Evolutionary conservation across 2,797 vertebrate species (phyloP).

Genomic region (Anomalospiza imberbis): DNA sequence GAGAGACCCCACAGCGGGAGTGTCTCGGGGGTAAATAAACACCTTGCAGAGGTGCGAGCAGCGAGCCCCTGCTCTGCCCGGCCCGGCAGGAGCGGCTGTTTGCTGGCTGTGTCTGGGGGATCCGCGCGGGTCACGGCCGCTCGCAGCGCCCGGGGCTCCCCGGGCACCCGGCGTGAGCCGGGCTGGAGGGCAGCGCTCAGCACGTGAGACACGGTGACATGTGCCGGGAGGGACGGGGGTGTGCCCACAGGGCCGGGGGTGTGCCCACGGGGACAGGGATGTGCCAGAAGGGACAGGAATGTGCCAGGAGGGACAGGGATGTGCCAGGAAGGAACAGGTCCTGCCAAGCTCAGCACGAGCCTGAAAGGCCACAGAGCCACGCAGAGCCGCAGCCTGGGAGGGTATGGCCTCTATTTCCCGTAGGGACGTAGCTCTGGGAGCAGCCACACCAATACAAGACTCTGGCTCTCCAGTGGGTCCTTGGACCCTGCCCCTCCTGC

Average conservation of each 20-base stretch:
- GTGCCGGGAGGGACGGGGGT: too few species aligned
- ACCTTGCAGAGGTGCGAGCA: accelerated
- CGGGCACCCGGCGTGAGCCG: neutral
- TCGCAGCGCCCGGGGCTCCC: neutral
- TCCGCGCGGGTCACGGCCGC: neutral
- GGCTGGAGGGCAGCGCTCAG: neutral
- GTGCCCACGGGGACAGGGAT: neutral
- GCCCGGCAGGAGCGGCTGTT: neutral
- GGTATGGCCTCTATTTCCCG: neutral
- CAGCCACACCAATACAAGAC: neutral
- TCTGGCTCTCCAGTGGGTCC: neutral
- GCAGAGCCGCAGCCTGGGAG: too few species aligned
- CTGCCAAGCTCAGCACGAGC: neutral
- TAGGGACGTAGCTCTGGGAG: neutral
- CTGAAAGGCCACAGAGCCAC: neutral
- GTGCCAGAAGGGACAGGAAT: neutral
- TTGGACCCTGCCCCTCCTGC: neutral
- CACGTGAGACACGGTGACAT: accelerated
- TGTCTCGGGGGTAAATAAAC: neutral
- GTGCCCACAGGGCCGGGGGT: neutral
- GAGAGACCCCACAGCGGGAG: neutral
- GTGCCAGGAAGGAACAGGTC: neutral
- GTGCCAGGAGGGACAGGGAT: neutral
- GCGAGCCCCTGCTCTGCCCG: neutral
- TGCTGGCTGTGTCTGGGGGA: too few species aligned